Evolutionary conservation across 2,888 invertebrate species (phyloP).

Genomic region (Chaitophorus viminalis): DNA sequence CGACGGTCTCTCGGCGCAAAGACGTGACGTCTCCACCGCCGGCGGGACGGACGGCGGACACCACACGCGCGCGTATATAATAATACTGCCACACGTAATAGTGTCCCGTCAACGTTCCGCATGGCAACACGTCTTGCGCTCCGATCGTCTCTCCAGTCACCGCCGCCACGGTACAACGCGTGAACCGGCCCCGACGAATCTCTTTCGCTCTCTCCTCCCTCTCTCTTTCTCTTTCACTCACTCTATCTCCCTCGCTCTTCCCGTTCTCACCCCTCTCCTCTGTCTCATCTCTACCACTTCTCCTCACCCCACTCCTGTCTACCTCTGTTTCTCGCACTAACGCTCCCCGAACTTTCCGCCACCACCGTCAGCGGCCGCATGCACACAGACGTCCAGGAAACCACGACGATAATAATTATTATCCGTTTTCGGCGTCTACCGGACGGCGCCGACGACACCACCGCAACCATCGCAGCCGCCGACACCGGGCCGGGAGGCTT

Average conservation of each 20-base stretch:
- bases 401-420: constrained; percentile 1
- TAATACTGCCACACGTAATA: neutral
- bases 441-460: neutral
- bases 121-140: constrained; percentile 46
- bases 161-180: constrained; percentile 11
- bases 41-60: constrained; percentile 17
- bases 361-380: neutral
- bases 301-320: no score
- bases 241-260: neutral
- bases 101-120: constrained; percentile 52
- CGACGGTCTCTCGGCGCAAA: neutral
- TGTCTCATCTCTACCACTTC: no score
- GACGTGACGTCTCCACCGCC: constrained; percentile 26
- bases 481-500: neutral
- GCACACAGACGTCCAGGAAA: neutral
- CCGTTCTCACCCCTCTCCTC: neutral
- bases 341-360: neutral
- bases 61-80: constrained; percentile 4
- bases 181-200: constrained; percentile 19
- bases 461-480: neutral
- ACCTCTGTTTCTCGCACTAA: neutral
- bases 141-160: neutral
- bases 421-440: constrained; percentile 1
- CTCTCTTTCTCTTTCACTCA: no score
- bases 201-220: neutral